Evolutionary conservation across 1,140 invertebrate genomes (phyloP).

Genomic region (Steinernema khuongi): DNA sequence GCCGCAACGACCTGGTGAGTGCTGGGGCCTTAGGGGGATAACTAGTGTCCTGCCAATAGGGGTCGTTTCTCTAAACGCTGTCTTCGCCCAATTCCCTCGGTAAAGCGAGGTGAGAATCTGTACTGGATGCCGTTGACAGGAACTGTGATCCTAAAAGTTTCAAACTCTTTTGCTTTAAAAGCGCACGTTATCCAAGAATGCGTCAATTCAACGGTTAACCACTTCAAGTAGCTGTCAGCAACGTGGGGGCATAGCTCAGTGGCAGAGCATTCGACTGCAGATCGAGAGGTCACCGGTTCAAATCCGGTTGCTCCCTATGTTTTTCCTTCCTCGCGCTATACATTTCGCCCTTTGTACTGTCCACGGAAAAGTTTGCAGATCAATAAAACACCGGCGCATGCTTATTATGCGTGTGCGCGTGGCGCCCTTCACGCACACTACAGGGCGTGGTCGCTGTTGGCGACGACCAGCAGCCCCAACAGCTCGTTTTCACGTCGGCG

Average conservation of each 20-base stretch:
- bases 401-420: background rate
- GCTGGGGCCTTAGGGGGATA: background rate
- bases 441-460: background rate
- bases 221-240: background rate
- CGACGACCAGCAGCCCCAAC: background rate
- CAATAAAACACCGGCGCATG: background rate
- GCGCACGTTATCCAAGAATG: background rate
- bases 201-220: background rate
- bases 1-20: slow-evolving; percentile 37
- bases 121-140: background rate
- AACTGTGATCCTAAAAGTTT: slow-evolving; percentile 4
- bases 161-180: background rate
- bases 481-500: background rate
- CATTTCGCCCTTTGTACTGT: slow-evolving; percentile 21
- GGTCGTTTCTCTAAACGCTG: background rate
- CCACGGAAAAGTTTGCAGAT: background rate
- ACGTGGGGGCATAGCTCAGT: slow-evolving; percentile 61
- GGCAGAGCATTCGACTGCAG: slow-evolving; percentile 65
- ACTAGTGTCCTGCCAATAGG: background rate
- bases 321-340: background rate
- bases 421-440: background rate
- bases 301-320: slow-evolving; percentile 62
- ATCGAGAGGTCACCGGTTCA: slow-evolving; percentile 64
- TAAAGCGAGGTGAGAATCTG: too few species aligned
- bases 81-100: too few species aligned